Evolutionary conservation across 2,797 vertebrate genomes (phyloP).

Genomic region (Bucorvus abyssinicus): DNA sequence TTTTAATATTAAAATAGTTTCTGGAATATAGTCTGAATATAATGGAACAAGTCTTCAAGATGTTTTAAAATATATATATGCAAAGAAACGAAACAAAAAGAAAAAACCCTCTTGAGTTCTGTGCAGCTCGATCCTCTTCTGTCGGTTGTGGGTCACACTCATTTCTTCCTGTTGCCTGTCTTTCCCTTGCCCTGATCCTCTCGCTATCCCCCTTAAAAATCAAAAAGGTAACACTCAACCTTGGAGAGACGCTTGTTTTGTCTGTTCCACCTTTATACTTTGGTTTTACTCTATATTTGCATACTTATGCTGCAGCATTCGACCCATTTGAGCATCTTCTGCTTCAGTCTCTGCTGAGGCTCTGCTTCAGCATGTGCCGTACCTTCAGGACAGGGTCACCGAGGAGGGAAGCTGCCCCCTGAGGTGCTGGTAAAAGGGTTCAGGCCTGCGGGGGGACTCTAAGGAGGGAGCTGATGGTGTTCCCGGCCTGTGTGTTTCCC

Average conservation of each 20-base stretch:
- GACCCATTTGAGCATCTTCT: neutral
- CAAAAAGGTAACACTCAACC: neutral
- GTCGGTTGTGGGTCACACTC: neutral
- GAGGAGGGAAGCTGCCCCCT: rapidly evolving
- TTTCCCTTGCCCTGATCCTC: neutral
- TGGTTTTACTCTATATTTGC: neutral
- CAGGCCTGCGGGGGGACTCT: neutral
- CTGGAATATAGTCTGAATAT: neutral
- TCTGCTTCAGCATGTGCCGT: too few relatives aligned
- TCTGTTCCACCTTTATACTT: neutral
- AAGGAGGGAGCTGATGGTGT: neutral
- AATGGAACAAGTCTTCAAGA: neutral
- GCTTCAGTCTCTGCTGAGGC: too few relatives aligned
- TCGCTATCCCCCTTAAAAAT: neutral
- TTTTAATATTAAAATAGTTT: neutral
- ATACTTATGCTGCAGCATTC: neutral
- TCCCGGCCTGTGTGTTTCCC: neutral
- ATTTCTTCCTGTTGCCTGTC: neutral
- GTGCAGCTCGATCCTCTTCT: neutral
- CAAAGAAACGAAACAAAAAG: too few relatives aligned
- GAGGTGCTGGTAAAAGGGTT: neutral
- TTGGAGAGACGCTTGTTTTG: neutral
- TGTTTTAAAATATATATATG: neutral
- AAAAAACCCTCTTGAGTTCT: neutral
- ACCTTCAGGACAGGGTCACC: neutral